Conservation (phyloP, 2,888 invertebrate species). For the Cerastoderma edule region DNA sequence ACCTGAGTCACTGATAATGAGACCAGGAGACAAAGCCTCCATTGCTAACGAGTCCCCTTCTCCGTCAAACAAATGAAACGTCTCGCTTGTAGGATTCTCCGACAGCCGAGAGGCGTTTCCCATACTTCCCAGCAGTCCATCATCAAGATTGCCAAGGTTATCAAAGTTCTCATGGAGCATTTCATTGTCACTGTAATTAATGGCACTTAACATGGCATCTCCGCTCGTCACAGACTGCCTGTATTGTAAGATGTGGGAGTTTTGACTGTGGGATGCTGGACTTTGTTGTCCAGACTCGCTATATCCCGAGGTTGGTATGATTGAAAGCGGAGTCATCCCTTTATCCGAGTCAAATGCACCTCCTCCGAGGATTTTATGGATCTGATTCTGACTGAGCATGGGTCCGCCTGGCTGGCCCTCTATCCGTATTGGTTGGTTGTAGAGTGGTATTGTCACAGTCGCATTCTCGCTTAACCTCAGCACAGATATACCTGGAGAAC, state of each 20-base stretch:
- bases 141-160: conserved; percentile 78
- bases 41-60: conserved; percentile 80
- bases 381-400: conserved; percentile 55
- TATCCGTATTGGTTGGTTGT: conserved; percentile 50
- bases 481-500: conserved; percentile 53
- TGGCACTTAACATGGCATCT: conserved; percentile 83
- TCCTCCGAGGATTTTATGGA: conserved; percentile 56
- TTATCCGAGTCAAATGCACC: conserved; percentile 49
- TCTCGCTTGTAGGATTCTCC: conserved; percentile 69
- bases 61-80: conserved; percentile 82
- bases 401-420: conserved; percentile 59
- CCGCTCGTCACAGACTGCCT: conserved; percentile 76
- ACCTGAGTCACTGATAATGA: conserved; percentile 47
- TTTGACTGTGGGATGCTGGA: conserved; percentile 72
- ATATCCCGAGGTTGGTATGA: conserved; percentile 53
- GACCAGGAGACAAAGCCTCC: conserved; percentile 77
- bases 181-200: conserved; percentile 82
- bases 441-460: conserved; percentile 37
- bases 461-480: conserved; percentile 49
- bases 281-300: conserved; percentile 78
- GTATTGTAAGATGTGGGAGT: conserved; percentile 74
- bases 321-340: conserved; percentile 50
- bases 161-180: conserved; percentile 83
- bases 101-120: conserved; percentile 72
- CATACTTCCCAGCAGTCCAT: conserved; percentile 77